Conservation (phyloP, 64 coral and sea anemone species). For the Stylophora pistillata region DNA sequence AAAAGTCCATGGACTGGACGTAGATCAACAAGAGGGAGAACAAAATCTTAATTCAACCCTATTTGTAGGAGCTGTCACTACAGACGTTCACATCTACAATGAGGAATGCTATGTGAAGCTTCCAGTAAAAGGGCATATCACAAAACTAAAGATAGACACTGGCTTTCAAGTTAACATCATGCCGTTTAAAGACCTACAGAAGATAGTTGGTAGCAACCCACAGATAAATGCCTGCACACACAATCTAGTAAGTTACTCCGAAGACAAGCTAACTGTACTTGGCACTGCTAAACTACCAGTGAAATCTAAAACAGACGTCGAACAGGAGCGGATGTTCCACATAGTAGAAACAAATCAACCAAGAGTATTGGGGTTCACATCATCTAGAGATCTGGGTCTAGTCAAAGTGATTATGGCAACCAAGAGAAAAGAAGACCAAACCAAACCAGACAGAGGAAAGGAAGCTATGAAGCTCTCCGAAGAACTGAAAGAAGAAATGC, state of each 20-base stretch:
- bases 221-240: too few relatives aligned
- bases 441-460: slow-evolving; percentile 2
- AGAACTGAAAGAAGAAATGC: too few relatives aligned
- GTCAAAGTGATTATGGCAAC: slow-evolving; percentile 62
- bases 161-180: too few relatives aligned
- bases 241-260: too few relatives aligned
- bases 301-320: too few relatives aligned
- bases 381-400: slow-evolving; percentile 50
- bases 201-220: too few relatives aligned
- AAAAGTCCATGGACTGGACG: too few relatives aligned
- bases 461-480: slow-evolving; percentile 38
- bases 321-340: slow-evolving; percentile 54
- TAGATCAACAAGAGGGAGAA: neutral
- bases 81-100: too few relatives aligned
- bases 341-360: slow-evolving; percentile 71
- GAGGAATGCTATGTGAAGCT: neutral
- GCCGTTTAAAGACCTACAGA: too few relatives aligned
- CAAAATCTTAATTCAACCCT: neutral
- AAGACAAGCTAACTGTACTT: too few relatives aligned
- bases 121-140: neutral
- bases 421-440: slow-evolving; percentile 20
- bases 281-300: too few relatives aligned
- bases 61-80: too few relatives aligned
- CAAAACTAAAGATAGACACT: slow-evolving; percentile 43
- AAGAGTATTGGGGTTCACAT: slow-evolving; percentile 54